Conservation (phyloP, 2,888 invertebrate species). For the Ptilodon capucinus region DNA sequence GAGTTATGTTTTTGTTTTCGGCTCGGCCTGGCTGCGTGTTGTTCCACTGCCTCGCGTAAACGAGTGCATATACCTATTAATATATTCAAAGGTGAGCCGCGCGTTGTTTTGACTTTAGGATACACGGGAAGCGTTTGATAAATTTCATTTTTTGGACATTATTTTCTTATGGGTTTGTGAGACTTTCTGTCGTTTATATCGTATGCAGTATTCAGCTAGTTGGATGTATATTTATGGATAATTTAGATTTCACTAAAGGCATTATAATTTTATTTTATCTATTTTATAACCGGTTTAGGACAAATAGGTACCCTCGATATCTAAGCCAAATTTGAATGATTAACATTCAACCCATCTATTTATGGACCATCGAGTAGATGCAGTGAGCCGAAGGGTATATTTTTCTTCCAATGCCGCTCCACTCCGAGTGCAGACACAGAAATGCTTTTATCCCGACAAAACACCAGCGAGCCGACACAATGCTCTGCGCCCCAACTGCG, state of each 20-base stretch:
- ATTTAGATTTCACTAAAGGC: too few relatives aligned
- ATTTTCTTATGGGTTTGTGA: background rate
- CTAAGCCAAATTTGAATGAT: background rate
- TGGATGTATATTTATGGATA: too few relatives aligned
- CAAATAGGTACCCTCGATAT: background rate
- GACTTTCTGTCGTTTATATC: background rate
- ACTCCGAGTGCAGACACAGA: constrained; percentile 43
- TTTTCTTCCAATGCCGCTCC: constrained; percentile 17
- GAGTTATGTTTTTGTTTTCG: background rate
- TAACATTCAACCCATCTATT: background rate
- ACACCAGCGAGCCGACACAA: constrained; percentile 25
- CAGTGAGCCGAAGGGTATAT: constrained; percentile 18
- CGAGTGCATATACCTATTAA: background rate
- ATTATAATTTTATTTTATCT: too few relatives aligned
- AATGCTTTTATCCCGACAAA: constrained; percentile 57
- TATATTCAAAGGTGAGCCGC: background rate
- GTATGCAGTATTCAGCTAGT: too few relatives aligned
- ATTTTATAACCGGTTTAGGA: too few relatives aligned
- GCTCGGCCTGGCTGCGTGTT: background rate
- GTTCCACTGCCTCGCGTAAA: background rate
- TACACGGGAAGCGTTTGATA: background rate
- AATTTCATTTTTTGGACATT: background rate
- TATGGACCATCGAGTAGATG: background rate
- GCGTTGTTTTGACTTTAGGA: background rate
- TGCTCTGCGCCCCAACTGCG: background rate